Evolutionary conservation across 1,140 invertebrate species (phyloP).

Genomic region (Drosophila rhopaloa): DNA sequence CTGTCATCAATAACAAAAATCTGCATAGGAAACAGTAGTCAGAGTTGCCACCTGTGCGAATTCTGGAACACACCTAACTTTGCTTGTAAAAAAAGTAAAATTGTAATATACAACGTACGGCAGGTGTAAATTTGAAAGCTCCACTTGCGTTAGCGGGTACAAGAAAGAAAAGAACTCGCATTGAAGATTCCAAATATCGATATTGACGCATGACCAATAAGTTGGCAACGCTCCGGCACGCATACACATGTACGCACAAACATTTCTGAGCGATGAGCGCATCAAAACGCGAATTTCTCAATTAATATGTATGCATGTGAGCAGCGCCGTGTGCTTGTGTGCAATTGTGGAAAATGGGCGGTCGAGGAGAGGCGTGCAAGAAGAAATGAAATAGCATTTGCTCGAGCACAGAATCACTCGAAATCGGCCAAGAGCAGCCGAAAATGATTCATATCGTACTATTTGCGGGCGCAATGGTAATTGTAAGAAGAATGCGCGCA

Average conservation of each 20-base stretch:
- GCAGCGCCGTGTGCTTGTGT: constrained; percentile 17
- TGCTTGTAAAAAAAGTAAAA: background rate
- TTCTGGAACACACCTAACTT: background rate
- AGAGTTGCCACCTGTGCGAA: constrained; percentile 60
- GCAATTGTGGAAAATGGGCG: constrained; percentile 15
- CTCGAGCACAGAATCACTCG: constrained; percentile 14
- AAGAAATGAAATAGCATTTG: constrained; percentile 65
- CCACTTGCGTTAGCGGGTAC: constrained; percentile 21
- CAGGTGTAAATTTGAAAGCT: background rate
- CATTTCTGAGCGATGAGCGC: constrained; percentile 78
- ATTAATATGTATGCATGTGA: constrained; percentile 67
- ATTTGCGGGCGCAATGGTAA: constrained; percentile 56
- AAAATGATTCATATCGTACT: constrained; percentile 70
- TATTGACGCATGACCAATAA: constrained; percentile 76
- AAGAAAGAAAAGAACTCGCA: constrained; percentile 16
- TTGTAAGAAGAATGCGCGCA: constrained; percentile 67
- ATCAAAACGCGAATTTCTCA: constrained; percentile 81
- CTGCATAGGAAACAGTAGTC: constrained; percentile 34
- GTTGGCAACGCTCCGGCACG: constrained; percentile 67
- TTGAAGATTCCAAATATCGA: constrained; percentile 59
- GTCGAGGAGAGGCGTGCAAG: constrained; percentile 15
- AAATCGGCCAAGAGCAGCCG: constrained; percentile 64
- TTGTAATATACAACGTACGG: background rate
- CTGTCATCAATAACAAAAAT: constrained; percentile 21
- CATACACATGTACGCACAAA: constrained; percentile 39